These are phyloP conservation scores for Campaea margaritaria DNA, from an alignment of 2,888 invertebrate species.

Conservation along the genomic window DNA sequence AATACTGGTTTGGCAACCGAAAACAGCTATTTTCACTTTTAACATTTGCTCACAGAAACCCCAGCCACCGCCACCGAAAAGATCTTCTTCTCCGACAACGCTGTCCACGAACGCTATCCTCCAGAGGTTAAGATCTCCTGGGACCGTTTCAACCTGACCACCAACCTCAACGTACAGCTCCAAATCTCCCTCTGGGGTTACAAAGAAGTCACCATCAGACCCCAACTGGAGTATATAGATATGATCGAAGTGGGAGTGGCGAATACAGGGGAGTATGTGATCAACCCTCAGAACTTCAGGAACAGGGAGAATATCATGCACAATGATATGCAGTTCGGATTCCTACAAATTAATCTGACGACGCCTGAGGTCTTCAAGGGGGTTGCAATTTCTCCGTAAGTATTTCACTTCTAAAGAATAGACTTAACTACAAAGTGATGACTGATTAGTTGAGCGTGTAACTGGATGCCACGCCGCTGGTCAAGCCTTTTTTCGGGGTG, in stretches of 20 bases:
- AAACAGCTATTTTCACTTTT: too few species aligned
- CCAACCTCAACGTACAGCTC: slow-evolving; percentile 90
- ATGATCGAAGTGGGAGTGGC: slow-evolving; percentile 87
- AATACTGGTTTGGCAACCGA: too few species aligned
- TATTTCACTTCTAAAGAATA: slow-evolving; percentile 52
- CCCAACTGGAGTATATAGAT: slow-evolving; percentile 93
- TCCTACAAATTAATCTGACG: slow-evolving; percentile 94
- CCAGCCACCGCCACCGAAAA: slow-evolving; percentile 94
- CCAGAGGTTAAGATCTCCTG: slow-evolving; percentile 91
- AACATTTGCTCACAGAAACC: slow-evolving; percentile 87
- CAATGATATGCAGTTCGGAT: slow-evolving; percentile 93
- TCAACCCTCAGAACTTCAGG: slow-evolving; percentile 90
- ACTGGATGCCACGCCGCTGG: too few species aligned
- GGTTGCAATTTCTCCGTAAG: slow-evolving; percentile 90
- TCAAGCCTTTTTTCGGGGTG: too few species aligned
- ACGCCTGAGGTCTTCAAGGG: slow-evolving; percentile 88
- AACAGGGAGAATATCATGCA: slow-evolving; percentile 88
- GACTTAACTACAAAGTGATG: too few species aligned
- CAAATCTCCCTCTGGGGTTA: slow-evolving; percentile 96
- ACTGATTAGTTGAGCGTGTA: too few species aligned
- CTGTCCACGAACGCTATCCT: slow-evolving; percentile 90
- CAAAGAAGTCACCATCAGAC: slow-evolving; percentile 91
- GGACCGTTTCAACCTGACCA: slow-evolving; percentile 94
- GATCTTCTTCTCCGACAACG: slow-evolving; percentile 91
- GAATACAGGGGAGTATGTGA: slow-evolving; percentile 90